phyloP scores from a whole-genome alignment of 2,113 vertebrate genomes.

The Brachypteracias leptosomus region DNA sequence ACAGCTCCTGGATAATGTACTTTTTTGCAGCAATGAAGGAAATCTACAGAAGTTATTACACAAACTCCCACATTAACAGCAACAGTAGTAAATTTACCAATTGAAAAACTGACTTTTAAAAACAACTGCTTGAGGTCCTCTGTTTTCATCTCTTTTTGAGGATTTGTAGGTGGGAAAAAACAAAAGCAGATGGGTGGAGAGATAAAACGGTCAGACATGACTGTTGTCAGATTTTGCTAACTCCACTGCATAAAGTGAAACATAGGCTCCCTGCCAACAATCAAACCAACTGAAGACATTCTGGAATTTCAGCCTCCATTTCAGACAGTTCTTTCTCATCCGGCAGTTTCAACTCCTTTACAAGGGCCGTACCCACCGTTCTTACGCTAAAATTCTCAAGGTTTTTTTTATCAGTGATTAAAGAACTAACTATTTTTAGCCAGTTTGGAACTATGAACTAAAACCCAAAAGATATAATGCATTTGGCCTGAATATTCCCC shows the following conservation, averaged over 20 bases:
- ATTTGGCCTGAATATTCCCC: background rate
- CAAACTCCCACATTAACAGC: conserved; percentile 26
- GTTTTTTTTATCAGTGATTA: background rate
- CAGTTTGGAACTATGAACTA: background rate
- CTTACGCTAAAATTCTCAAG: background rate
- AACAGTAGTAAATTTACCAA: background rate
- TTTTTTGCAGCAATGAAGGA: background rate
- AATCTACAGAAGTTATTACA: conserved; percentile 4
- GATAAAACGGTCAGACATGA: background rate
- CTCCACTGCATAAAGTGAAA: conserved; percentile 33
- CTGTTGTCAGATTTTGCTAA: conserved; percentile 32
- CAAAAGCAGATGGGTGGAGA: conserved; percentile 29
- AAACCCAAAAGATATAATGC: background rate
- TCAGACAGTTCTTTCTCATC: conserved; percentile 35
- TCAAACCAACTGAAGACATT: conserved; percentile 60
- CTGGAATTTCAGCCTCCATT: conserved; percentile 69
- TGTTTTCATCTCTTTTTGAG: conserved; percentile 8
- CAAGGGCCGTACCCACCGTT: background rate
- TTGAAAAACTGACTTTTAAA: background rate
- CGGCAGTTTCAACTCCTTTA: background rate
- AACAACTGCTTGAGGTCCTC: background rate
- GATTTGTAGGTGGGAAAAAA: conserved; percentile 15
- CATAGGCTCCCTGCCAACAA: conserved; percentile 52
- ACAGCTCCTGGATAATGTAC: background rate
- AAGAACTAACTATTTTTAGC: background rate